Conservation (phyloP, 2,797 vertebrate species). For the Typhlichthys subterraneus region DNA sequence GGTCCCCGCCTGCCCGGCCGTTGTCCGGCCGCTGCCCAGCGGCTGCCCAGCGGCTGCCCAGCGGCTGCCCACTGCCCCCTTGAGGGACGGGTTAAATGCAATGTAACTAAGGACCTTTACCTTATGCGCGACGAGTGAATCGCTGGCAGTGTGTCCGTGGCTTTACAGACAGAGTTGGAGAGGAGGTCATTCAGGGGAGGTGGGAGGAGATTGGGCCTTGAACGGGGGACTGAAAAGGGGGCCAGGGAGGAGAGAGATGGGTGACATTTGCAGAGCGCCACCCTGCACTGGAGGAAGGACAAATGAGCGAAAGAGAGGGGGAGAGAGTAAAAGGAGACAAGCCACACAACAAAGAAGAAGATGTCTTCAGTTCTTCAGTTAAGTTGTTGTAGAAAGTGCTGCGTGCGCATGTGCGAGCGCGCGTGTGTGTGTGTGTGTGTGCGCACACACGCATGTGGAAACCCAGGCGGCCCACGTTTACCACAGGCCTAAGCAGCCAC, state of each 20-base stretch:
- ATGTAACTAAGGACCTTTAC: neutral
- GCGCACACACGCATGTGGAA: neutral
- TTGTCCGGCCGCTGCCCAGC: too few species aligned
- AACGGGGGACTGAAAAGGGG: slow-evolving; percentile 47
- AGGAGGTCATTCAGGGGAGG: slow-evolving; percentile 7
- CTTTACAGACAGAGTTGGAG: neutral
- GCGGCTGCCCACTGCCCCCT: too few species aligned
- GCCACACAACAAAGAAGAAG: slow-evolving; percentile 31
- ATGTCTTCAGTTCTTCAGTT: slow-evolving; percentile 37
- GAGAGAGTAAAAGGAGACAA: slow-evolving; percentile 25
- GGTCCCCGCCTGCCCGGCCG: too few species aligned
- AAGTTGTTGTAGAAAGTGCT: slow-evolving; percentile 10
- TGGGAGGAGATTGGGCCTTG: slow-evolving; percentile 39
- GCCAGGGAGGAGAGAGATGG: slow-evolving; percentile 48
- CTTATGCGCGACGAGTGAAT: neutral
- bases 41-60: too few species aligned
- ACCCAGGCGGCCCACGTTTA: slow-evolving; percentile 31
- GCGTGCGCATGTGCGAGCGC: neutral
- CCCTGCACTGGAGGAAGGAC: slow-evolving; percentile 31
- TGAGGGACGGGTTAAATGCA: too few species aligned
- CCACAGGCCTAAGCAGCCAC: slow-evolving; percentile 51
- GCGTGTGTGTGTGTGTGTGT: neutral
- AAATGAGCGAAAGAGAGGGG: slow-evolving; percentile 14
- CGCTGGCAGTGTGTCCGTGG: too few species aligned
- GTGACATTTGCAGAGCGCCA: slow-evolving; percentile 28